Evolutionary conservation across 1,140 invertebrate genomes (phyloP).

Genomic region (Heliconius himera): DNA sequence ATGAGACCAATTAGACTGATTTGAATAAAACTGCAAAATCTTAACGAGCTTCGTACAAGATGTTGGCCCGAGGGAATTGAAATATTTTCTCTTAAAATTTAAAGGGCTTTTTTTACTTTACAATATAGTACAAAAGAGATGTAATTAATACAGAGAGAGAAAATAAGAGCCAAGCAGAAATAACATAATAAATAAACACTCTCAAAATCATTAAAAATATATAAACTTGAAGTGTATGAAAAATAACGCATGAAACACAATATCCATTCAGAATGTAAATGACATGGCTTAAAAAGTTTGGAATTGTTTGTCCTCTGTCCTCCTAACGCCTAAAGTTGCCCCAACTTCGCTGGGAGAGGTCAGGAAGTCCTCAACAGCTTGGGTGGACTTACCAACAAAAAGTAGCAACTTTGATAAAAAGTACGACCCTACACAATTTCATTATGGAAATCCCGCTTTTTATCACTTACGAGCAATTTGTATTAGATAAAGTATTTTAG

Average conservation of each 20-base stretch:
- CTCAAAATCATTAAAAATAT: neutral
- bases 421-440: constrained; percentile 30
- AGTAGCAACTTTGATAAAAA: constrained; percentile 32
- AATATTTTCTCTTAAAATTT: neutral
- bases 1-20: neutral
- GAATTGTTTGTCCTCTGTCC: constrained; percentile 19
- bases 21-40: constrained; percentile 5
- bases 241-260: neutral
- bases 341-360: constrained; percentile 23
- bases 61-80: neutral
- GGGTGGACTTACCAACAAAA: constrained; percentile 28
- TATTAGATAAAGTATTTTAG: neutral
- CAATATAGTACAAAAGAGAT: neutral
- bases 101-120: neutral
- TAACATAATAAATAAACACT: neutral
- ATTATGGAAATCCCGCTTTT: constrained; percentile 27
- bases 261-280: constrained; percentile 18
- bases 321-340: constrained; percentile 18
- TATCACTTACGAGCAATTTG: constrained; percentile 22
- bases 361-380: constrained; percentile 26
- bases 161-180: no score
- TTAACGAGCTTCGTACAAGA: constrained; percentile 10
- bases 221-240: neutral
- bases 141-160: no score
- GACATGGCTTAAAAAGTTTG: constrained; percentile 19